Evolutionary conservation across 2,888 invertebrate species (phyloP).

Genomic region (Ashinkailepas kermadecensis): DNA sequence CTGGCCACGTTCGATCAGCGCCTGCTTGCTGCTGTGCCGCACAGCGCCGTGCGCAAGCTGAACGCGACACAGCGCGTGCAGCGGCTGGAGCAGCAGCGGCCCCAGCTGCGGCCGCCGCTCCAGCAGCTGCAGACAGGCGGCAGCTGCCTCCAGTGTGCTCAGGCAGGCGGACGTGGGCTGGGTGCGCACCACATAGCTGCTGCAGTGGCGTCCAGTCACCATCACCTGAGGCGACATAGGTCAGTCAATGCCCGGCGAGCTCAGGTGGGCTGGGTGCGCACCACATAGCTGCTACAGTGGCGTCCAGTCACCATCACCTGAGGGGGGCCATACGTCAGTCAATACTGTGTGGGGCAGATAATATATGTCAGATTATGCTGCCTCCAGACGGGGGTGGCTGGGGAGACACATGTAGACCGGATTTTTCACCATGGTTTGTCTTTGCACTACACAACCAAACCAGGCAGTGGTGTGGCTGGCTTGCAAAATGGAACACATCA

Average conservation of each 20-base stretch:
- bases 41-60: conserved; percentile 87
- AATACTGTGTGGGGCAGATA: too few species aligned
- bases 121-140: conserved; percentile 65
- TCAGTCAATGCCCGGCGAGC: too few species aligned
- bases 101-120: conserved; percentile 61
- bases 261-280: conserved; percentile 85
- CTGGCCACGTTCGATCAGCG: conserved; percentile 50
- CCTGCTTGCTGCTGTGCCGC: conserved; percentile 87
- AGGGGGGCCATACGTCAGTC: too few species aligned
- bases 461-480: too few species aligned
- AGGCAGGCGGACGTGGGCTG: conserved; percentile 87
- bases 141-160: conserved; percentile 82
- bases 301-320: conserved; percentile 51
- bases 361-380: too few species aligned
- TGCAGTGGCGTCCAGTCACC: conserved; percentile 59
- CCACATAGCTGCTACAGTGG: conserved; percentile 75
- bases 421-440: too few species aligned
- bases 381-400: too few species aligned
- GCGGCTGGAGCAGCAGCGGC: conserved; percentile 61
- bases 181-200: conserved; percentile 85
- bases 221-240: too few species aligned
- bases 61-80: conserved; percentile 74
- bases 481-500: too few species aligned
- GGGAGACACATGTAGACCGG: too few species aligned
- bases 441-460: too few species aligned